A percentile compares a stretch with the other conserved stretches of the same genome.
Conservation (phyloP, 2,113 vertebrate species). For the Thalassoma bifasciatum region DNA sequence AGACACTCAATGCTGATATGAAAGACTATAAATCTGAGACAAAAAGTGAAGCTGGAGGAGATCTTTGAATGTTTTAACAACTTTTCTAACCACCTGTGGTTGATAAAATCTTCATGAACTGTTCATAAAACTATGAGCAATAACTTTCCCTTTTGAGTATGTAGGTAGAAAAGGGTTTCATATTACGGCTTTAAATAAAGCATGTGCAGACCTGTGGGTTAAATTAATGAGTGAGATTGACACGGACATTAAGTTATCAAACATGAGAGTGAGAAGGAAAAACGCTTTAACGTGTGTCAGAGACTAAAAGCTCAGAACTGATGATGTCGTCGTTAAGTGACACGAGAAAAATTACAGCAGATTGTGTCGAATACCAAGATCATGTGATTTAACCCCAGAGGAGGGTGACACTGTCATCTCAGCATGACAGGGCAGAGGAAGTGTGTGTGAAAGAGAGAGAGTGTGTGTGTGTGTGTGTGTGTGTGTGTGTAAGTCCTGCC, state of each 20-base stretch:
- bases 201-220: not conserved
- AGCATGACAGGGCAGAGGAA: slow-evolving; percentile 38
- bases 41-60: not conserved
- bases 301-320: not conserved
- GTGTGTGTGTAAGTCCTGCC: slow-evolving; percentile 13
- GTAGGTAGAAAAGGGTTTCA: not conserved
- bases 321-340: not conserved
- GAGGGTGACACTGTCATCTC: slow-evolving; percentile 31
- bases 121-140: slow-evolving; percentile 17
- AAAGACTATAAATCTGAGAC: too few relatives aligned
- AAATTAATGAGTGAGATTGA: not conserved
- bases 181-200: not conserved
- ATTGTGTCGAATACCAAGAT: slow-evolving; percentile 27
- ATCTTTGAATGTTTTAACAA: not conserved
- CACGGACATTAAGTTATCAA: slow-evolving; percentile 9
- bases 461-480: slow-evolving; percentile 18
- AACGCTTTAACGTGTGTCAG: not conserved
- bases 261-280: not conserved
- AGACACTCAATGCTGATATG: slow-evolving; percentile 6
- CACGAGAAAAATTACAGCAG: slow-evolving; percentile 1
- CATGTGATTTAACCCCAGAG: slow-evolving; percentile 37
- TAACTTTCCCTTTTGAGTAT: slow-evolving; percentile 16
- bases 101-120: slow-evolving; percentile 10
- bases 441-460: not conserved
- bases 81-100: not conserved